phyloP scores from a whole-genome alignment of 2,888 invertebrate genomes.

The Macrophya annulata region DNA sequence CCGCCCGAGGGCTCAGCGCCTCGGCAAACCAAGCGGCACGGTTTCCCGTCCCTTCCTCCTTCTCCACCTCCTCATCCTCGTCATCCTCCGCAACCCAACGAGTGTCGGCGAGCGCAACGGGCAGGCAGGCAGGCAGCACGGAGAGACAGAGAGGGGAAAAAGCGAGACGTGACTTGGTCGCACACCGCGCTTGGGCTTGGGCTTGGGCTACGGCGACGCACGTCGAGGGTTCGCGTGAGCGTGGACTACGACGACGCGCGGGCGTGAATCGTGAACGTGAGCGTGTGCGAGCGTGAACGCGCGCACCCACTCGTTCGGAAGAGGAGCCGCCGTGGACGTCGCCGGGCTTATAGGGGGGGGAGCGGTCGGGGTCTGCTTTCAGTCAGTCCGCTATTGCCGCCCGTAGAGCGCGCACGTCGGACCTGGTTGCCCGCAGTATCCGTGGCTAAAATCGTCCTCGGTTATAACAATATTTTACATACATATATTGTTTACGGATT shows the following conservation, averaged over 20 bases:
- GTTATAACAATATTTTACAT: neutral
- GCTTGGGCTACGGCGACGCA: neutral
- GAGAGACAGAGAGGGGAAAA: constrained; percentile 68
- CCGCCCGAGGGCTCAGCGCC: constrained; percentile 76
- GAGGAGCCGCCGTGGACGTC: constrained; percentile 51
- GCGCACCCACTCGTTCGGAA: constrained; percentile 61
- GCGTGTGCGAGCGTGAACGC: constrained; percentile 72
- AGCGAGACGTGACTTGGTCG: constrained; percentile 60
- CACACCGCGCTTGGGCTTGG: constrained; percentile 68
- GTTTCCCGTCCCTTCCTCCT: constrained; percentile 63
- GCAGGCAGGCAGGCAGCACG: constrained; percentile 62
- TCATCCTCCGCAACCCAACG: constrained; percentile 61
- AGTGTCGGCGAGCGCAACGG: constrained; percentile 60
- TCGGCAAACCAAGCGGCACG: constrained; percentile 73
- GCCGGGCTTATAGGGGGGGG: constrained; percentile 63
- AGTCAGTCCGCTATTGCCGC: constrained; percentile 75
- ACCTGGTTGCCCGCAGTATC: constrained; percentile 52
- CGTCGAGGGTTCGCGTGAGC: constrained; percentile 74
- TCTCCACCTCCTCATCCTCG: constrained; percentile 58
- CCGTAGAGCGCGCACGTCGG: constrained; percentile 69
- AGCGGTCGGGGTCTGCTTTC: constrained; percentile 29
- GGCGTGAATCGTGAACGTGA: constrained; percentile 50
- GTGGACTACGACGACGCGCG: constrained; percentile 64
- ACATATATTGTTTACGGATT: neutral
- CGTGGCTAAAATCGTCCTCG: constrained; percentile 12